Evolutionary conservation across 2,113 vertebrate species (phyloP).

Genomic region (Silurus meridionalis): DNA sequence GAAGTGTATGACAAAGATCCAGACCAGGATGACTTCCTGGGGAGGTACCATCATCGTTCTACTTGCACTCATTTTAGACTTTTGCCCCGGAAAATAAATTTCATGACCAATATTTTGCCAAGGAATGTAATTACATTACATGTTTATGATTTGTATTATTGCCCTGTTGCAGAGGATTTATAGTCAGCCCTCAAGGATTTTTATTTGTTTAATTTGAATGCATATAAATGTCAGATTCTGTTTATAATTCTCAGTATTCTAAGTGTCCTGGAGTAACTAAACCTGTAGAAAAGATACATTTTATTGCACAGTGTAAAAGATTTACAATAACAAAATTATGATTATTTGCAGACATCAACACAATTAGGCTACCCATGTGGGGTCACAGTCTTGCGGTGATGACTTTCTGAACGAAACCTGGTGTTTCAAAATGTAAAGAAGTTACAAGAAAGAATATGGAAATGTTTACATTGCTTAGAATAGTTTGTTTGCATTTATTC

Average conservation of each 20-base stretch:
- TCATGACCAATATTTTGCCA: background rate
- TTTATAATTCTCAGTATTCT: background rate
- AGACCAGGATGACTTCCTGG: constrained; percentile 92
- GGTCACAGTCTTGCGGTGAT: background rate
- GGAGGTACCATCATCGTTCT: constrained; percentile 75
- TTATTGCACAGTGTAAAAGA: background rate
- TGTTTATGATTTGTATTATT: background rate
- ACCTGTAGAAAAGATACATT: background rate
- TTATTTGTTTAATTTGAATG: background rate
- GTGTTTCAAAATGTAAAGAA: background rate
- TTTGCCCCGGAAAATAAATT: background rate
- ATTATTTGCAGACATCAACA: too few species aligned
- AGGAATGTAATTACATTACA: background rate
- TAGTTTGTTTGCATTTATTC: background rate
- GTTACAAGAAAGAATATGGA: background rate
- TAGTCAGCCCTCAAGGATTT: background rate
- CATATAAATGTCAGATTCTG: background rate
- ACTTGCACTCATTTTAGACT: background rate
- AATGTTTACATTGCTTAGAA: background rate
- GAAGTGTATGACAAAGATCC: constrained; percentile 93
- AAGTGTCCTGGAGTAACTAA: background rate
- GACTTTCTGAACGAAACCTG: background rate
- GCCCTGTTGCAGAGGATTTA: background rate
- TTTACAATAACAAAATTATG: too few species aligned
- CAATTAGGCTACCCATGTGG: background rate